A percentile compares a stretch with the other conserved stretches of the same genome.
Conservation (phyloP, 2,797 vertebrate species). For the Salarias fasciatus region DNA sequence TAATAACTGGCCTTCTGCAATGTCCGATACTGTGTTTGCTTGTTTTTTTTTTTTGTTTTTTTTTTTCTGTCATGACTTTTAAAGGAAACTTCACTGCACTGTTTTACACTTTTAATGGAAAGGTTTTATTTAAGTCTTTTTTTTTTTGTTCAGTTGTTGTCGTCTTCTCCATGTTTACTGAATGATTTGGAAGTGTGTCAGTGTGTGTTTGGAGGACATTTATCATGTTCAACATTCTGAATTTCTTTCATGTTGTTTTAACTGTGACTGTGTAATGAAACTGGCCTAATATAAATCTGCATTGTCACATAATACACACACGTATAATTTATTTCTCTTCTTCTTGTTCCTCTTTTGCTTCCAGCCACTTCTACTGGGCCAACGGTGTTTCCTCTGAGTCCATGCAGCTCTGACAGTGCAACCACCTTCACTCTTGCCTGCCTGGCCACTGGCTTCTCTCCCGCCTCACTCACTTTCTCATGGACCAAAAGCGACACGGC, state of each 20-base stretch:
- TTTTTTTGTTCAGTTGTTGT: too few relatives aligned
- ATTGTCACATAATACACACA: not conserved
- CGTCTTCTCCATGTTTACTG: too few relatives aligned
- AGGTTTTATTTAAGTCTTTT: too few relatives aligned
- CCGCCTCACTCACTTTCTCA: constrained; percentile 45
- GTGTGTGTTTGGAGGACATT: not conserved
- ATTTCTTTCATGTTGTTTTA: not conserved
- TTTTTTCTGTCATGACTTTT: too few relatives aligned
- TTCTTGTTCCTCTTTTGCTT: too few relatives aligned
- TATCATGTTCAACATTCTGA: not conserved
- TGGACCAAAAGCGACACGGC: constrained; percentile 35
- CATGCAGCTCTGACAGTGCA: constrained; percentile 42
- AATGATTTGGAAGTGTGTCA: too few relatives aligned
- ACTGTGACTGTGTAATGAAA: not conserved
- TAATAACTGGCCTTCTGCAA: too few relatives aligned
- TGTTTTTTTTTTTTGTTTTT: too few relatives aligned
- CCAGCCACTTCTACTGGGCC: constrained; percentile 17
- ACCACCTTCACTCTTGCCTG: constrained; percentile 66
- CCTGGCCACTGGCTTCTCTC: constrained; percentile 63
- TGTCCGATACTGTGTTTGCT: too few relatives aligned
- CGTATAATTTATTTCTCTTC: not conserved
- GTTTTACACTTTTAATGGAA: too few relatives aligned
- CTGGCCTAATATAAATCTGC: too few relatives aligned
- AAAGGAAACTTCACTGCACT: too few relatives aligned
- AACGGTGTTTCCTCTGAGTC: constrained; percentile 47